Percentiles rank a stretch among this genome's conserved stretches.
Conservation (phyloP, 2,888 invertebrate species). For the Ommatoiulus sabulosus region DNA sequence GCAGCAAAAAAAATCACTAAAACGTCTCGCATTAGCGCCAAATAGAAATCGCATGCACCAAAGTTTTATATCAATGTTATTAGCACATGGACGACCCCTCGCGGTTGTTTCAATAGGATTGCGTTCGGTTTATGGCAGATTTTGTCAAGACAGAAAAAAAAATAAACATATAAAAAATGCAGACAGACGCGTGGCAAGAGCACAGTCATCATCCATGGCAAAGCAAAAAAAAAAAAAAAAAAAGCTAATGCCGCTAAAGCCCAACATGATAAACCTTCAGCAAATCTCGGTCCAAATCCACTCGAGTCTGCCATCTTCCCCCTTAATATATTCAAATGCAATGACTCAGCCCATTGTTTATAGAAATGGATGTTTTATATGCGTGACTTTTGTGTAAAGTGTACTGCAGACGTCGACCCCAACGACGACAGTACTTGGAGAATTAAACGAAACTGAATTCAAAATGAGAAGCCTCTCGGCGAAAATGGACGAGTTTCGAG, state of each 20-base stretch:
- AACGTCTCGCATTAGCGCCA: constrained; percentile 10
- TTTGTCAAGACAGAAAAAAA: background rate
- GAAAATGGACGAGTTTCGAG: background rate
- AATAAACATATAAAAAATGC: background rate
- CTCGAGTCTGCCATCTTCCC: background rate
- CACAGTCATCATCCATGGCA: constrained; percentile 9
- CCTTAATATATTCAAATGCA: constrained; percentile 38
- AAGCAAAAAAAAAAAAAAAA: no score
- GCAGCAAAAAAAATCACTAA: background rate
- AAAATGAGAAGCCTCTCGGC: background rate
- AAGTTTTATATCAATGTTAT: background rate
- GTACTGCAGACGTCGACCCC: constrained; percentile 16
- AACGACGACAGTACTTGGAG: background rate
- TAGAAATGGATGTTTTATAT: constrained; percentile 49
- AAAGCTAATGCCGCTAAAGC: background rate
- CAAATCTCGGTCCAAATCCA: background rate
- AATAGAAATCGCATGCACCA: background rate
- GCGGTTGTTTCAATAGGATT: background rate
- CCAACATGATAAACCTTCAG: constrained; percentile 3
- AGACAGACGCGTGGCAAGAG: constrained; percentile 8
- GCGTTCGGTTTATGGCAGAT: background rate
- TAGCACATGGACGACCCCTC: background rate
- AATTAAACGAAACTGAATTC: background rate
- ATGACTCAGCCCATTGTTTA: constrained; percentile 52
- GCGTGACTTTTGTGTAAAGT: constrained; percentile 33